A percentile compares a stretch with the other conserved stretches of the same genome.
phyloP scores from a whole-genome alignment of 2,797 vertebrate species.

The Ctenosaura bakeri region DNA sequence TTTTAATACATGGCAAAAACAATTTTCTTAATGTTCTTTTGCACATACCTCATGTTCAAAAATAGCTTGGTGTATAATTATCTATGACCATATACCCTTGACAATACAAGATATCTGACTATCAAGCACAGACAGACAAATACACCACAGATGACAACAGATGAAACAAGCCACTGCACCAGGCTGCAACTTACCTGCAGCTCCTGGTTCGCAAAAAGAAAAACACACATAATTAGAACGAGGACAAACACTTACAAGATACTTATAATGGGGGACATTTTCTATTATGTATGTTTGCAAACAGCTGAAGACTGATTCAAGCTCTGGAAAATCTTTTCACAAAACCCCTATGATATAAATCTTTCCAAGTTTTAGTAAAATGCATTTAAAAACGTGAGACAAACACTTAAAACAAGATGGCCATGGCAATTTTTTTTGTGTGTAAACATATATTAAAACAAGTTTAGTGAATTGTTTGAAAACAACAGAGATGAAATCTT shows the following conservation, averaged over 20 bases:
- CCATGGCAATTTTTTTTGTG: conserved; percentile 67
- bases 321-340: conserved; percentile 78
- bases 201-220: conserved; percentile 99
- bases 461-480: conserved; percentile 36
- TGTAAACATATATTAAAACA: conserved; percentile 63
- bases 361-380: conserved; percentile 62
- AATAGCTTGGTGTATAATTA: conserved; percentile 50
- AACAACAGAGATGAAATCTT: conserved; percentile 60
- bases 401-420: conserved; percentile 81
- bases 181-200: conserved; percentile 97
- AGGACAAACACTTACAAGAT: conserved; percentile 85
- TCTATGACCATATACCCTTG: conserved; percentile 64
- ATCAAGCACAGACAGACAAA: conserved; percentile 69
- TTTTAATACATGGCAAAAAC: conserved; percentile 66
- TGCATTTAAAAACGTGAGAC: conserved; percentile 71
- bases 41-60: conserved; percentile 39
- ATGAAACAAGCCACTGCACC: conserved; percentile 80
- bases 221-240: conserved; percentile 92
- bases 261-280: conserved; percentile 77
- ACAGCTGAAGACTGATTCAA: conserved; percentile 83
- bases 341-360: conserved; percentile 67
- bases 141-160: conserved; percentile 77
- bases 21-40: conserved; percentile 65
- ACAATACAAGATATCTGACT: conserved; percentile 71
- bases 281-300: conserved; percentile 75